These are phyloP conservation scores for Drosophila suzukii DNA, from an alignment of 1,140 invertebrate genomes.

Conservation along the genomic window DNA sequence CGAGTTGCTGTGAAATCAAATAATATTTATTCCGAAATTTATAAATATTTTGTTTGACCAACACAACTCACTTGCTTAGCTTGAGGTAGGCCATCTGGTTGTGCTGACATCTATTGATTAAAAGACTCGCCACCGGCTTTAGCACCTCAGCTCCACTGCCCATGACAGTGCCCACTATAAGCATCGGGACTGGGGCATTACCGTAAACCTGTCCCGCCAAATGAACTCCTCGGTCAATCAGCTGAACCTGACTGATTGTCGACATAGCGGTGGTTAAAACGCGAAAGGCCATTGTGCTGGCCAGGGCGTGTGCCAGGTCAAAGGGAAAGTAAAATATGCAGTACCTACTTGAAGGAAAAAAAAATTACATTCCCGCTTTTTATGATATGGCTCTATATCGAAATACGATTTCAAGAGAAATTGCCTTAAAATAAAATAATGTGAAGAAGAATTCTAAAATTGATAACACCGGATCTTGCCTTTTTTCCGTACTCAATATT, in stretches of 20 bases:
- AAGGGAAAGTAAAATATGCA: conserved; percentile 63
- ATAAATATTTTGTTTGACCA: no score
- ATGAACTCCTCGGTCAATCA: conserved; percentile 55
- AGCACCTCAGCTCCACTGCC: conserved; percentile 67
- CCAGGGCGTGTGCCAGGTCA: conserved; percentile 40
- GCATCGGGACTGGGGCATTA: conserved; percentile 55
- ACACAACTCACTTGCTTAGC: conserved; percentile 65
- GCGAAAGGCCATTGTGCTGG: conserved; percentile 33
- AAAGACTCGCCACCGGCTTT: conserved; percentile 53
- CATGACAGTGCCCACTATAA: conserved; percentile 61
- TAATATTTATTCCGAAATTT: no score
- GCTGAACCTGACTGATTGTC: conserved; percentile 59
- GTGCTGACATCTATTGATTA: conserved; percentile 62
- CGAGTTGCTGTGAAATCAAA: conserved; percentile 44
- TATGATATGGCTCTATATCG: no score
- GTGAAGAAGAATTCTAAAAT: no score
- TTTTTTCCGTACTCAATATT: no score
- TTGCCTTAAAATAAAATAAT: no score
- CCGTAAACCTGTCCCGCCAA: conserved; percentile 39
- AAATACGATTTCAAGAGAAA: no score
- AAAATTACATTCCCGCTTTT: no score
- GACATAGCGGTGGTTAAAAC: conserved; percentile 43
- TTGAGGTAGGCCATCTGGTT: conserved; percentile 47
- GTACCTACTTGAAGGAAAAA: conserved; percentile 34
- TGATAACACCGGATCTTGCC: no score